Evolutionary conservation across 2,888 invertebrate species (phyloP).

Genomic region (Tenodera sinensis): DNA sequence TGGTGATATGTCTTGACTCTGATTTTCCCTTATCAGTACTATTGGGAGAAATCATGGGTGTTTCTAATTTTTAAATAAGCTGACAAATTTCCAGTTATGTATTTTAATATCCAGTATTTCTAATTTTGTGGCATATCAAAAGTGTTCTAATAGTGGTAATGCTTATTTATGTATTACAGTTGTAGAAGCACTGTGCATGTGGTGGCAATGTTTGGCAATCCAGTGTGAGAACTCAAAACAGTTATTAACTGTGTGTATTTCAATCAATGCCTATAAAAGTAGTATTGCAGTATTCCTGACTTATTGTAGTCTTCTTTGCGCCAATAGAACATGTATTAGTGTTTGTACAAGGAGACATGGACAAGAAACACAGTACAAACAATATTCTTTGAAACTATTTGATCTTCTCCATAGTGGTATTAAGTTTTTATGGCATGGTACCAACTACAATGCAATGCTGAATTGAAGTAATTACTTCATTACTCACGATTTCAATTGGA

Average conservation of each 20-base stretch:
- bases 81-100: too few relatives aligned
- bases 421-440: slow-evolving; percentile 18
- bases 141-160: neutral
- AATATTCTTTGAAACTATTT: slow-evolving; percentile 16
- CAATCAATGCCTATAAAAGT: slow-evolving; percentile 17
- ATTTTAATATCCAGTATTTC: too few relatives aligned
- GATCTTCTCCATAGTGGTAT: slow-evolving; percentile 1
- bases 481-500: neutral
- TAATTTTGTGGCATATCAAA: too few relatives aligned
- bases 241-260: slow-evolving; percentile 26
- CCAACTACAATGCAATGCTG: neutral
- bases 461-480: neutral
- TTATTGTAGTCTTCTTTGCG: slow-evolving; percentile 26
- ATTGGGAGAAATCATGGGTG: neutral
- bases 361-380: slow-evolving; percentile 29
- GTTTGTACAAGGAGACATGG: slow-evolving; percentile 26
- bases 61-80: neutral
- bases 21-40: neutral
- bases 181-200: slow-evolving; percentile 19
- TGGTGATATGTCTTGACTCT: too few relatives aligned
- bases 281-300: slow-evolving; percentile 28
- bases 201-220: slow-evolving; percentile 22
- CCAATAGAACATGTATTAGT: slow-evolving; percentile 27
- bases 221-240: slow-evolving; percentile 21
- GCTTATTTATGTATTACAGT: slow-evolving; percentile 18